Conservation (phyloP, 2,888 invertebrate species). For the Timema cristinae region DNA sequence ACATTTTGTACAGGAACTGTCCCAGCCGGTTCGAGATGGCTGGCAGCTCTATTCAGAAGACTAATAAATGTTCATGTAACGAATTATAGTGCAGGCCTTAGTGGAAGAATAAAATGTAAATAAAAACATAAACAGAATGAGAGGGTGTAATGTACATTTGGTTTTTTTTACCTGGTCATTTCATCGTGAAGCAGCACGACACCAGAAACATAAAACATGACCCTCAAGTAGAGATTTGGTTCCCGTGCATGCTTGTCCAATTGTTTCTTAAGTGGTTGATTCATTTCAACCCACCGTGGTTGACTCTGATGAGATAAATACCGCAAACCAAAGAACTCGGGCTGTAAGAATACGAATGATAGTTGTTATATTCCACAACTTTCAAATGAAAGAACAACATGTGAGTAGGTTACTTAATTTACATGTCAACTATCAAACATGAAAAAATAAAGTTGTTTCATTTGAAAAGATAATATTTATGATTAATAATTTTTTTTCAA, state of each 20-base stretch:
- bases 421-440: no score
- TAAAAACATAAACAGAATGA: background rate
- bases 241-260: slow-evolving; percentile 89
- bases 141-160: background rate
- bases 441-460: no score
- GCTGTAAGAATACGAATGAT: slow-evolving; percentile 43
- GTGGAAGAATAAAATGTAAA: background rate
- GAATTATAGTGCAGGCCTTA: no score
- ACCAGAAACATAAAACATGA: slow-evolving; percentile 93
- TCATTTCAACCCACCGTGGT: slow-evolving; percentile 89
- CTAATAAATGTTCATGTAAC: no score
- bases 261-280: slow-evolving; percentile 89
- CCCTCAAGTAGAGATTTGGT: slow-evolving; percentile 79
- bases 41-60: no score
- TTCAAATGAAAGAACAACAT: no score
- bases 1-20: no score
- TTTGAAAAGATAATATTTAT: no score
- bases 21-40: no score
- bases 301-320: slow-evolving; percentile 60
- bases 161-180: slow-evolving; percentile 66
- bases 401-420: no score
- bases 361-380: no score
- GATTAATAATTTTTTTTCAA: no score
- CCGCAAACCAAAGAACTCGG: slow-evolving; percentile 90
- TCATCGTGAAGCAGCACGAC: slow-evolving; percentile 87